A percentile compares a stretch with the other conserved stretches of the same genome.
Evolutionary conservation across 2,113 vertebrate species (phyloP).

Genomic region (Plecotus auritus): DNA sequence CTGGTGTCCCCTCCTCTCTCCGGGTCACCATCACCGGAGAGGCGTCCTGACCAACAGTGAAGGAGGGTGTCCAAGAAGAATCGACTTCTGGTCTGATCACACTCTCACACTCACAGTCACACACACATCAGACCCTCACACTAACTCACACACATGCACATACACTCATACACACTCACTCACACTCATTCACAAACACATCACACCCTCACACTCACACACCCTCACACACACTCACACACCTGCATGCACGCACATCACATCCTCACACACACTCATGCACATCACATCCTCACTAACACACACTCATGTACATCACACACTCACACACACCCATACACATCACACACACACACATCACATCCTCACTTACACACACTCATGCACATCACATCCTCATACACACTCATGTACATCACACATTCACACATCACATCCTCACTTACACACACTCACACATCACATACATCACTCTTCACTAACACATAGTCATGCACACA

Average conservation of each 20-base stretch:
- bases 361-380: not conserved
- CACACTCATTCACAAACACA: not conserved
- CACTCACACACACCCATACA: not conserved
- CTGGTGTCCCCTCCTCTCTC: not conserved
- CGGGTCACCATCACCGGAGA: no score
- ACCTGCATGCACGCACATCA: not conserved
- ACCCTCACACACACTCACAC: not conserved
- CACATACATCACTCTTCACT: not conserved
- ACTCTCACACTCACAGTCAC: not conserved
- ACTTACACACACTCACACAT: no score
- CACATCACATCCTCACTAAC: not conserved
- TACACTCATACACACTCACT: not conserved
- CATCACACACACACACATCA: no score
- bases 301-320: not conserved
- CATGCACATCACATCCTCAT: no score
- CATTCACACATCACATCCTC: no score
- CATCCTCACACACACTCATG: not conserved
- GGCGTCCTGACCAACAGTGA: not conserved
- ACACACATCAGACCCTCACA: not conserved
- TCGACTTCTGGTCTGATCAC: not conserved
- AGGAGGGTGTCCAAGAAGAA: not conserved
- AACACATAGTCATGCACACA: no score
- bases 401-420: not conserved
- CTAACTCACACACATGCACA: not conserved
- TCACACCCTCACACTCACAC: not conserved